Percentiles rank a stretch among this genome's conserved stretches.
Evolutionary conservation across 2,888 invertebrate genomes (phyloP).

Genomic region (Apamea sordens): DNA sequence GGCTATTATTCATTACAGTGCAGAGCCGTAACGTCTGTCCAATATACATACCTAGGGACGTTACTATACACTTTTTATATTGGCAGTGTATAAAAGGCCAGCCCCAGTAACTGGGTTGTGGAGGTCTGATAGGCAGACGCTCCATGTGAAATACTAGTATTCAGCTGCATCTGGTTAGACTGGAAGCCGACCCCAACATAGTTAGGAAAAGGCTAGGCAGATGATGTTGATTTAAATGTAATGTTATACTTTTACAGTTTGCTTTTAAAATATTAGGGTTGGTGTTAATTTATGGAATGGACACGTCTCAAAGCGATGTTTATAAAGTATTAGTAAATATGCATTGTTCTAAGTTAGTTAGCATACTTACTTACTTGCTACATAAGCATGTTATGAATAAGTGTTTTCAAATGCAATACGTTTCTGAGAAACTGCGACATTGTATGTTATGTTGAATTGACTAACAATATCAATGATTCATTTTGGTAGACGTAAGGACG

Average conservation of each 20-base stretch:
- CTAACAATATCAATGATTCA: background rate
- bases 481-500: no score
- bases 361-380: background rate
- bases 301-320: conserved; percentile 28
- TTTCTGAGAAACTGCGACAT: background rate
- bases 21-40: conserved; percentile 13
- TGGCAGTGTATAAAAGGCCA: background rate
- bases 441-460: background rate
- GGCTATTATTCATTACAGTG: conserved; percentile 50
- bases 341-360: conserved; percentile 30
- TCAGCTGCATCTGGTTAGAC: background rate
- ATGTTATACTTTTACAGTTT: conserved; percentile 8
- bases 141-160: background rate
- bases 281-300: conserved; percentile 39
- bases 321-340: conserved; percentile 20
- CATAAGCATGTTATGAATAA: background rate
- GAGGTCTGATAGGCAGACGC: background rate
- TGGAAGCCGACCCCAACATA: background rate
- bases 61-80: background rate
- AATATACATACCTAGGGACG: conserved; percentile 18
- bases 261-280: background rate
- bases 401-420: conserved; percentile 19
- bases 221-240: conserved; percentile 3
- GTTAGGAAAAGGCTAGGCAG: background rate
- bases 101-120: background rate